These are phyloP conservation scores for Oreocharis arfaki DNA, from an alignment of 2,113 vertebrate genomes.

Conservation along the genomic window DNA sequence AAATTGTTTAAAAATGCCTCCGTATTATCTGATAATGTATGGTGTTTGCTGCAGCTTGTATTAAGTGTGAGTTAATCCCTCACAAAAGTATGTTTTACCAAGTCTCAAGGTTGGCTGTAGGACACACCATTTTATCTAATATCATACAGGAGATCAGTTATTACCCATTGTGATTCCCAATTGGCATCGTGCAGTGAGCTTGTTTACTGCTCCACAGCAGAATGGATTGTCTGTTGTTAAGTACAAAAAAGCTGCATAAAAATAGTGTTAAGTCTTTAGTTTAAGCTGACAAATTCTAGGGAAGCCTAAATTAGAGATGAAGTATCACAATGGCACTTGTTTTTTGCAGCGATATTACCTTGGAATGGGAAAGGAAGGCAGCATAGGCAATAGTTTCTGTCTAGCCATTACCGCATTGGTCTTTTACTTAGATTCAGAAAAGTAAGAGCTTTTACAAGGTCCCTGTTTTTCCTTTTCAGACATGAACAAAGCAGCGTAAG, in stretches of 20 bases:
- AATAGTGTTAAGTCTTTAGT: constrained; percentile 2
- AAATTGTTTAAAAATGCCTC: neutral
- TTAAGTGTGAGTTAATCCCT: constrained; percentile 40
- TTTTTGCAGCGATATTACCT: neutral
- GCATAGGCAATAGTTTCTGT: neutral
- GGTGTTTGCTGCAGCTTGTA: neutral
- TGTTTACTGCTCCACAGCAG: constrained; percentile 35
- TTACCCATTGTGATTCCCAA: constrained; percentile 58
- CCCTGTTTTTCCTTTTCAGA: neutral
- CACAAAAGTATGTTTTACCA: neutral
- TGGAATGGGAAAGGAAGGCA: neutral
- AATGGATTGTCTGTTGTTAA: constrained; percentile 2
- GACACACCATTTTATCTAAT: constrained; percentile 47
- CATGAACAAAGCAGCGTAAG: neutral
- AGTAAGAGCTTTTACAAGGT: neutral
- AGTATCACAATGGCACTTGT: neutral
- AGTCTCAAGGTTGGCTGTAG: constrained; percentile 65
- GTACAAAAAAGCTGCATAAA: constrained; percentile 30
- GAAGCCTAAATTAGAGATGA: constrained; percentile 41
- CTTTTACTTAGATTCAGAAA: neutral
- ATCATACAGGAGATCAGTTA: constrained; percentile 54
- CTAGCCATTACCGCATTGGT: neutral
- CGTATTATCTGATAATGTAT: constrained; percentile 20
- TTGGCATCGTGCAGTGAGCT: constrained; percentile 39
- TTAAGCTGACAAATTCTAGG: constrained; percentile 30